These are phyloP conservation scores for Chrysina gloriosa DNA, from an alignment of 2,888 invertebrate species.

Conservation along the genomic window DNA sequence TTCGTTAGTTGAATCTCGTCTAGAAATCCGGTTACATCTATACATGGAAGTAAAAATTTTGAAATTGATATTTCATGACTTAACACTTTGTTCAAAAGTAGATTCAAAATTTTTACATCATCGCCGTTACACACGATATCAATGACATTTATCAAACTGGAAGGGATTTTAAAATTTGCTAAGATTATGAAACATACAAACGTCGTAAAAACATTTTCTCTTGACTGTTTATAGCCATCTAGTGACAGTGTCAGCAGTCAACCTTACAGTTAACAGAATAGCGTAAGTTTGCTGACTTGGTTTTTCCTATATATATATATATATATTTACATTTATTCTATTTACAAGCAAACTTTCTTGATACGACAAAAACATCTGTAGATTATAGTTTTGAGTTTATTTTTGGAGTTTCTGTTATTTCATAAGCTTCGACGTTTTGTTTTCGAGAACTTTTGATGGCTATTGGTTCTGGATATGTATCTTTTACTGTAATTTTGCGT, in stretches of 20 bases:
- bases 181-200: not conserved
- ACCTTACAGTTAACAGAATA: conserved; percentile 92
- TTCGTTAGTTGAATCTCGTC: not conserved
- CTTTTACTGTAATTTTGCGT: not conserved
- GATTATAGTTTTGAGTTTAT: conserved; percentile 18
- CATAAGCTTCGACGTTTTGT: conserved; percentile 3
- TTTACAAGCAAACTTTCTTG: conserved; percentile 16
- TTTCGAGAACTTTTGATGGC: conserved; percentile 12
- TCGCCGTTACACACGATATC: too few relatives aligned
- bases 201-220: conserved; percentile 36
- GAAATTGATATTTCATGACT: not conserved
- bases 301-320: conserved; percentile 25
- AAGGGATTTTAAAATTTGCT: not conserved
- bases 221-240: conserved; percentile 76
- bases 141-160: too few relatives aligned
- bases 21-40: not conserved
- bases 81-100: not conserved
- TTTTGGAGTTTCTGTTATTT: conserved; percentile 16
- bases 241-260: conserved; percentile 92
- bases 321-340: too few relatives aligned
- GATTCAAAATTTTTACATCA: conserved; percentile 30
- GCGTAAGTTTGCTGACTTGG: conserved; percentile 77
- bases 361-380: conserved; percentile 7
- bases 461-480: conserved; percentile 4
- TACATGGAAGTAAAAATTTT: conserved; percentile 26